phyloP scores from a whole-genome alignment of 2,888 invertebrate species.

The Chalcosyrphus nemorum region DNA sequence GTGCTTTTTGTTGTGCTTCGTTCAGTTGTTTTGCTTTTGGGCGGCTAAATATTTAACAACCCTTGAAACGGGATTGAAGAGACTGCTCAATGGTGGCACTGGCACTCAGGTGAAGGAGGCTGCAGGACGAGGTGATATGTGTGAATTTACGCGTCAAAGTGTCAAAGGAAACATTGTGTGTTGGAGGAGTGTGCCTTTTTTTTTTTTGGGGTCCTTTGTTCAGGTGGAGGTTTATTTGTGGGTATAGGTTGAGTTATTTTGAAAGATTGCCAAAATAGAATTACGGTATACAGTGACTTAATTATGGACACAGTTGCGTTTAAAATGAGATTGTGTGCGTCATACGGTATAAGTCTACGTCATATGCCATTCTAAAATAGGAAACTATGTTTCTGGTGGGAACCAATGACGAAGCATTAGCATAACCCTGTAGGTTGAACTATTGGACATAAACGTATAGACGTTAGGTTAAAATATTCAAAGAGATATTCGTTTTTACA shows the following conservation, averaged over 20 bases:
- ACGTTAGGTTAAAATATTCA: too few relatives aligned
- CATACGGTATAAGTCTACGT: not conserved
- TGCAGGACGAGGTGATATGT: not conserved
- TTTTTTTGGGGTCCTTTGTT: not conserved
- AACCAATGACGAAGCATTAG: too few relatives aligned
- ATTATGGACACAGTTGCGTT: not conserved
- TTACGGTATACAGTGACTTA: not conserved
- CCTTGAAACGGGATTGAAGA: constrained; percentile 32
- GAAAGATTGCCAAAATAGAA: not conserved
- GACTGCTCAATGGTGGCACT: constrained; percentile 11
- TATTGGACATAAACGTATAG: too few relatives aligned
- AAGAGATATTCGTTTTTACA: too few relatives aligned
- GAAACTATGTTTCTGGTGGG: too few relatives aligned
- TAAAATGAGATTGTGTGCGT: not conserved
- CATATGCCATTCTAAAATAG: too few relatives aligned
- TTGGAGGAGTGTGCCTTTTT: constrained; percentile 25
- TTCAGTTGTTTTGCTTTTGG: not conserved
- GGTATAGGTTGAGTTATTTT: not conserved
- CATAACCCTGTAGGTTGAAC: too few relatives aligned
- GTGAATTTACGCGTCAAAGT: constrained; percentile 38
- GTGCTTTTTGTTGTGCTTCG: not conserved
- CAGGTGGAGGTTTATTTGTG: not conserved
- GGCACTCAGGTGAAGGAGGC: constrained; percentile 6
- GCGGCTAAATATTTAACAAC: constrained; percentile 49
- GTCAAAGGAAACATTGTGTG: constrained; percentile 23